Percentiles rank a stretch among this genome's conserved stretches.
Conservation (phyloP, 1,140 invertebrate species). For the Aphidius gifuensis region DNA sequence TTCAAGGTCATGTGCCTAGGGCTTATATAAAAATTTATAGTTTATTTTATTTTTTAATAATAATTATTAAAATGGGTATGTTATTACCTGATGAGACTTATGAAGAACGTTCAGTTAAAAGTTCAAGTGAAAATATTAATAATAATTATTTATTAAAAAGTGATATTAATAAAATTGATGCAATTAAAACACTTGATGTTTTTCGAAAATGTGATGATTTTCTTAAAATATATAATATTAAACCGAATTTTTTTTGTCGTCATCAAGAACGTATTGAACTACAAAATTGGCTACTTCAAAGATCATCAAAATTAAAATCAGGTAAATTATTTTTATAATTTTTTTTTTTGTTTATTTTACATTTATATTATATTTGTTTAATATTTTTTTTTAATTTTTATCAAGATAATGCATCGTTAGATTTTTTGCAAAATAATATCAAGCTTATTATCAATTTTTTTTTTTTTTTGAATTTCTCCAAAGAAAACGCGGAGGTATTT, state of each 20-base stretch:
- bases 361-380: neutral
- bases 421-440: too few species aligned
- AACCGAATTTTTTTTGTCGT: constrained; percentile 64
- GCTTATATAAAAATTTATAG: neutral
- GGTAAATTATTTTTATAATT: constrained; percentile 34
- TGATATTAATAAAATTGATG: constrained; percentile 47
- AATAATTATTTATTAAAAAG: constrained; percentile 30
- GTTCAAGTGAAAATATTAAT: constrained; percentile 29
- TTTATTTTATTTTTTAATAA: constrained; percentile 10
- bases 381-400: too few species aligned
- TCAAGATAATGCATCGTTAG: too few species aligned
- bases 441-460: too few species aligned
- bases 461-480: too few species aligned
- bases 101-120: constrained; percentile 51
- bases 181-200: constrained; percentile 55
- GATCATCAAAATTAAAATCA: constrained; percentile 34
- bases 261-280: constrained; percentile 57
- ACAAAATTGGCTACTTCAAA: constrained; percentile 53
- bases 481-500: too few species aligned
- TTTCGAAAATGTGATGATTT: constrained; percentile 63
- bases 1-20: constrained; percentile 26
- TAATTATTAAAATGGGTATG: constrained; percentile 51
- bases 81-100: constrained; percentile 67
- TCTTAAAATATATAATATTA: constrained; percentile 61
- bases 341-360: constrained; percentile 6